Evolutionary conservation across 2,113 vertebrate genomes (phyloP).

Genomic region (Sturnus vulgaris): DNA sequence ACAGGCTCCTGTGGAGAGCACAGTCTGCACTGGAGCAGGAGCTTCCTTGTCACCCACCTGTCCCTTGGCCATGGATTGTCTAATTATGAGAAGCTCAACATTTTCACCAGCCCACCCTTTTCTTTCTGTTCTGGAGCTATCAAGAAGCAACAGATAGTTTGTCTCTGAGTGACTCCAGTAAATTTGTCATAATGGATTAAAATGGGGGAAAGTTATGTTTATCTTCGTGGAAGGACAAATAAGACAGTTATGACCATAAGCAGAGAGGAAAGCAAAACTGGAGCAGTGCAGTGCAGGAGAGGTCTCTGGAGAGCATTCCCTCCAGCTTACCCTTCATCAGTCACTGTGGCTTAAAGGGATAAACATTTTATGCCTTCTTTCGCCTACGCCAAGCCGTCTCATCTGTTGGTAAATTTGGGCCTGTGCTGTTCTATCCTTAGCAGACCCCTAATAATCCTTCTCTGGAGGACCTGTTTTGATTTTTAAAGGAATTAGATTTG

Average conservation of each 20-base stretch:
- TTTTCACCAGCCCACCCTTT: neutral
- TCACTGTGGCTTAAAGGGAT: neutral
- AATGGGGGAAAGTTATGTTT: neutral
- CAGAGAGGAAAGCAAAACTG: neutral
- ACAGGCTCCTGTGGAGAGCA: neutral
- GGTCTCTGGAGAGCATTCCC: neutral
- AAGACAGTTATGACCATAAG: neutral
- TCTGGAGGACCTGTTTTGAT: neutral
- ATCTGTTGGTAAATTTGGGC: neutral
- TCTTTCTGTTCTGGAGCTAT: neutral
- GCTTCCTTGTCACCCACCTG: fast-evolving
- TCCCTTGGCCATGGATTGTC: neutral
- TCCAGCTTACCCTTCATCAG: neutral
- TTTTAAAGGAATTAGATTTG: conserved; percentile 12
- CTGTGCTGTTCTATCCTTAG: neutral
- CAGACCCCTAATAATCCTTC: neutral
- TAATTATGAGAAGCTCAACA: neutral
- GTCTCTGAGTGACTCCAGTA: neutral
- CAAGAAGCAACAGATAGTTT: neutral
- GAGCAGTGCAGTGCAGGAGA: neutral
- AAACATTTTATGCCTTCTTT: conserved; percentile 18
- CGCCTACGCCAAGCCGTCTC: neutral
- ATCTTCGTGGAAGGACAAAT: neutral
- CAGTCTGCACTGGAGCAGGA: neutral
- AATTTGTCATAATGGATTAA: neutral